Percentiles rank a stretch among this genome's conserved stretches.
Conservation (phyloP, 92 coral and sea anemone genomes). For the Scolanthus callimorphus region DNA sequence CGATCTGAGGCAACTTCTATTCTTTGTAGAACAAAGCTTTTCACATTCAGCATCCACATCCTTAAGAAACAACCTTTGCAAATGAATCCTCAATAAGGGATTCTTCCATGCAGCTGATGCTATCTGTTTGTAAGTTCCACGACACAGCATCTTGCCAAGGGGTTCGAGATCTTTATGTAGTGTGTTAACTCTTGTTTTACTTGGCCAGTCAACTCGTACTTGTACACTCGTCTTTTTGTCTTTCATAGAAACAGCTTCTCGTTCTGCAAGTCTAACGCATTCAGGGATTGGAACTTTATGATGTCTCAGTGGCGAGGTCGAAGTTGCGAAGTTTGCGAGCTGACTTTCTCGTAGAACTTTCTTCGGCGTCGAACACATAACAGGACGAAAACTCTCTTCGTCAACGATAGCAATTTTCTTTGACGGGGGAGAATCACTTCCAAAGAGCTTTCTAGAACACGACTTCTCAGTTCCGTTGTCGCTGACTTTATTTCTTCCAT, state of each 20-base stretch:
- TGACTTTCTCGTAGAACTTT: too few relatives aligned
- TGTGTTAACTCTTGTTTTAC: background rate
- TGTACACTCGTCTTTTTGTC: background rate
- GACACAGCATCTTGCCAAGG: background rate
- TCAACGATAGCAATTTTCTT: too few relatives aligned
- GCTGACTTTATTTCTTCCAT: too few relatives aligned
- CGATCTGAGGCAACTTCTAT: background rate
- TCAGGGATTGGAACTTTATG: too few relatives aligned
- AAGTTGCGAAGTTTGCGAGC: too few relatives aligned
- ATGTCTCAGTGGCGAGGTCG: too few relatives aligned
- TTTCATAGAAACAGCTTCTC: background rate
- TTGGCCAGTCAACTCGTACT: background rate
- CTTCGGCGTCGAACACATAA: too few relatives aligned
- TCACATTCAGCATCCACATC: background rate
- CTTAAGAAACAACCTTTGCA: background rate
- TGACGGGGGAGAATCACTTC: too few relatives aligned
- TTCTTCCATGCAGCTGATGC: background rate
- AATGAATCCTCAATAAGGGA: background rate
- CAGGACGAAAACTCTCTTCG: too few relatives aligned
- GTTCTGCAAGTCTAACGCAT: background rate
- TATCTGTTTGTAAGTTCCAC: background rate
- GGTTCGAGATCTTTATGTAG: background rate
- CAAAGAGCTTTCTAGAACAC: too few relatives aligned
- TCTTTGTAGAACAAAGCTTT: background rate
- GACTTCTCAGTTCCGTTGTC: too few relatives aligned